These are phyloP conservation scores for Phlogophora meticulosa DNA, from an alignment of 2,888 invertebrate genomes.

Conservation along the genomic window DNA sequence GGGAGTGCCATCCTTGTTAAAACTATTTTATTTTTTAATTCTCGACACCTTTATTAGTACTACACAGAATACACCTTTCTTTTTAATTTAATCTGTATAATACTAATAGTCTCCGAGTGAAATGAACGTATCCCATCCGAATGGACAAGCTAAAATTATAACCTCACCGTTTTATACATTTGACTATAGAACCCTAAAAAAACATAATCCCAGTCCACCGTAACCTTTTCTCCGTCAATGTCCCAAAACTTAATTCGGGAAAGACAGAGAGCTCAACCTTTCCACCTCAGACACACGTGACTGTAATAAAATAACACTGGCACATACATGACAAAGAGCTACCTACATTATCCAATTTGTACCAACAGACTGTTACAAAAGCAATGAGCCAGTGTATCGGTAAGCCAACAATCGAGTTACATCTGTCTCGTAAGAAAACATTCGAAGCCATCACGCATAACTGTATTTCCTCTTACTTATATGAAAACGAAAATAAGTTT, in stretches of 20 bases:
- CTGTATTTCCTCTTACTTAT: conserved; percentile 44
- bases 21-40: too few relatives aligned
- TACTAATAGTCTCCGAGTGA: too few relatives aligned
- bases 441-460: conserved; percentile 39
- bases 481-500: conserved; percentile 58
- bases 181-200: background rate
- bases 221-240: conserved; percentile 12
- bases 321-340: conserved; percentile 59
- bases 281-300: conserved; percentile 52
- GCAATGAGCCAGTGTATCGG: conserved; percentile 81
- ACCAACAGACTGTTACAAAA: conserved; percentile 72
- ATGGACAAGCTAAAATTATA: too few relatives aligned
- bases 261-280: conserved; percentile 23
- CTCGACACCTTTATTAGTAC: too few relatives aligned
- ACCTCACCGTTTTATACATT: too few relatives aligned
- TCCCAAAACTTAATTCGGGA: conserved; percentile 47
- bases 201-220: background rate
- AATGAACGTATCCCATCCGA: too few relatives aligned
- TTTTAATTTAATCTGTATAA: too few relatives aligned
- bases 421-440: conserved; percentile 52
- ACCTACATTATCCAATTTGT: conserved; percentile 81
- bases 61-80: too few relatives aligned
- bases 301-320: conserved; percentile 61
- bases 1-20: too few relatives aligned
- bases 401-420: conserved; percentile 72